Percentiles rank a stretch among this genome's conserved stretches.
Conservation (phyloP, 2,113 vertebrate genomes). For the Urocynchramus pylzowi region DNA sequence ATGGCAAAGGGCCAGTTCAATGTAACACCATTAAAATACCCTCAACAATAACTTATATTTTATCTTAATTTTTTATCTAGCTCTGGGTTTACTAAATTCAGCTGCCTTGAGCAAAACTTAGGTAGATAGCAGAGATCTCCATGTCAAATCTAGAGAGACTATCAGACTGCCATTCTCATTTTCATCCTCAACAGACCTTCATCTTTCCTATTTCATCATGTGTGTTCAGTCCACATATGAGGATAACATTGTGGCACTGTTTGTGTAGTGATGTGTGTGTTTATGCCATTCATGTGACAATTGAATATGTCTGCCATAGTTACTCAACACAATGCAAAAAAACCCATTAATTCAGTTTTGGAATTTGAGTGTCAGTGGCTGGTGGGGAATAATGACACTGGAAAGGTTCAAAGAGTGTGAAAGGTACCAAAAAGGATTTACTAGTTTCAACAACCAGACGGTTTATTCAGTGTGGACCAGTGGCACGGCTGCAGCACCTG, state of each 20-base stretch:
- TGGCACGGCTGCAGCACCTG: neutral
- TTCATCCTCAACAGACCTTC: neutral
- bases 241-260: neutral
- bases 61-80: neutral
- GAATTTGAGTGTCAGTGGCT: neutral
- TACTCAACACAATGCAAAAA: neutral
- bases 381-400: neutral
- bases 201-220: neutral
- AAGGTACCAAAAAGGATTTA: neutral
- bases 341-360: neutral
- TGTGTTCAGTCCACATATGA: neutral
- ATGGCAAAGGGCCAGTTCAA: neutral
- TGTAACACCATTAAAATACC: neutral
- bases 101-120: neutral
- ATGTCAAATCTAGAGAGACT: neutral
- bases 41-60: neutral
- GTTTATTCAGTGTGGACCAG: neutral
- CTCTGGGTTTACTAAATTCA: neutral
- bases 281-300: neutral
- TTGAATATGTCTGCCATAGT: neutral
- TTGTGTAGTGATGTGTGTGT: neutral
- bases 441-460: neutral
- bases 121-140: neutral
- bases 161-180: neutral
- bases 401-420: neutral